A percentile compares a stretch with the other conserved stretches of the same genome.
Conservation (phyloP, 2,888 invertebrate genomes). For the Hipparchia semele region DNA sequence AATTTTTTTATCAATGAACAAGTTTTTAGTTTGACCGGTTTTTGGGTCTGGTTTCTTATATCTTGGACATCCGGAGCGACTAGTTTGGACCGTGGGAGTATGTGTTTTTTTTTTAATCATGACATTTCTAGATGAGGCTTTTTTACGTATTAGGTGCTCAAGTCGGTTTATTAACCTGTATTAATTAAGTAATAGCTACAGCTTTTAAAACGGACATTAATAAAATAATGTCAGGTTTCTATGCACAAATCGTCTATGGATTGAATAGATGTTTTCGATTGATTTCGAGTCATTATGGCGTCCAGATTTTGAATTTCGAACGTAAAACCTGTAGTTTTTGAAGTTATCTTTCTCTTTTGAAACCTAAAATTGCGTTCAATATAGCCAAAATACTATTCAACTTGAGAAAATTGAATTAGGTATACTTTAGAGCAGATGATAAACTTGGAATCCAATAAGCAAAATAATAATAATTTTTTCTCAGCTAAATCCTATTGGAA, state of each 20-base stretch:
- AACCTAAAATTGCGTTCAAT: too few species aligned
- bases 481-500: not conserved
- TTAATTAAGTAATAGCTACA: conserved; percentile 6
- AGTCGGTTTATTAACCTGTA: conserved; percentile 13
- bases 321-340: not conserved
- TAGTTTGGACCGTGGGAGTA: conserved; percentile 22
- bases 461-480: not conserved
- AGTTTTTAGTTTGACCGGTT: conserved; percentile 18
- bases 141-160: conserved; percentile 6
- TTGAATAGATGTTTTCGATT: not conserved
- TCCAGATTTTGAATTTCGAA: not conserved
- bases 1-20: conserved; percentile 20
- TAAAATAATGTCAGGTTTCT: not conserved
- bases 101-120: conserved; percentile 17
- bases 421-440: too few species aligned
- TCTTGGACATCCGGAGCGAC: conserved; percentile 24
- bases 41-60: conserved; percentile 15
- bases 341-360: too few species aligned
- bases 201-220: conserved; percentile 1
- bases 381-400: too few species aligned
- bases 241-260: not conserved
- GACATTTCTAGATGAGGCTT: conserved; percentile 22
- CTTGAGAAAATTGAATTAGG: too few species aligned
- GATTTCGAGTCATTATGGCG: not conserved
- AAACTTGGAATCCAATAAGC: too few species aligned